A percentile compares a stretch with the other conserved stretches of the same genome.
Conservation (phyloP, 2,888 invertebrate species). For the Phrixothrix hirtus region DNA sequence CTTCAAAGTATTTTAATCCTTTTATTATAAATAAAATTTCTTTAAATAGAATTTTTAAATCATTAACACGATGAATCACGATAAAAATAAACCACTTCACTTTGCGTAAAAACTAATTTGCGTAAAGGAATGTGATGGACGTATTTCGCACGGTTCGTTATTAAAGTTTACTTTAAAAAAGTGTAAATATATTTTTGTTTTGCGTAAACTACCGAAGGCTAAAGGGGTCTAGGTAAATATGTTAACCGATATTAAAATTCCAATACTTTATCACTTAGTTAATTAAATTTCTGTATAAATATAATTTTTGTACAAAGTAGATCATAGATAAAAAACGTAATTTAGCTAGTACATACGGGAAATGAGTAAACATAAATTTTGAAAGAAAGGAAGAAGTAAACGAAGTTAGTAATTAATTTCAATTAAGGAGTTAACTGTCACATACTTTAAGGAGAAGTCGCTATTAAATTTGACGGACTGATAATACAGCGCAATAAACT, state of each 20-base stretch:
- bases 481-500: slow-evolving; percentile 16
- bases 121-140: no score
- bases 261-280: not conserved
- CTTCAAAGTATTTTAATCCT: not conserved
- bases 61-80: no score
- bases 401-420: slow-evolving; percentile 6
- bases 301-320: not conserved
- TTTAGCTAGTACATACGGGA: not conserved
- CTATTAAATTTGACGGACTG: slow-evolving; percentile 15
- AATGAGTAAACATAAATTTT: slow-evolving; percentile 5
- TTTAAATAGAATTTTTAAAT: no score
- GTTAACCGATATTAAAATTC: not conserved
- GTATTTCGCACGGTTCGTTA: no score
- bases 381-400: not conserved
- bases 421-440: slow-evolving; percentile 9
- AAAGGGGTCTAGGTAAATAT: not conserved
- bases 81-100: no score
- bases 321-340: not conserved
- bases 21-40: no score
- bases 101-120: no score
- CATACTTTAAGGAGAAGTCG: slow-evolving; percentile 2
- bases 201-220: no score
- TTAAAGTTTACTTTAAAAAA: no score
- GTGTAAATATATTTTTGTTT: no score
- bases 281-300: not conserved